phyloP scores from a whole-genome alignment of 2,888 invertebrate species.

The Heteropelma amictum region DNA sequence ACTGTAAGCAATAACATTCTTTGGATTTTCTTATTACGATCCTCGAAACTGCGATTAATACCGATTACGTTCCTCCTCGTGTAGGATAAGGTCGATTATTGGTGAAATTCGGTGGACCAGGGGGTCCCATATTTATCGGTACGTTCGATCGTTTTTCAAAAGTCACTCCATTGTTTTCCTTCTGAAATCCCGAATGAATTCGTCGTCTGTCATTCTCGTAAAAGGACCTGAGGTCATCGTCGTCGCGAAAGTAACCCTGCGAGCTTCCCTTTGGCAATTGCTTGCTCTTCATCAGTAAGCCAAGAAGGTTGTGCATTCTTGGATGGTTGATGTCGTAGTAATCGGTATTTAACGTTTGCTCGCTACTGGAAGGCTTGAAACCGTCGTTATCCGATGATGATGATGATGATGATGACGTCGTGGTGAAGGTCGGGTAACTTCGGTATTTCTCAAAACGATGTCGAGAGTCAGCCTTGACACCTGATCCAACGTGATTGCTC shows the following conservation, averaged over 20 bases:
- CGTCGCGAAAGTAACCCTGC: constrained; percentile 61
- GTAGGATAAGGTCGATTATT: constrained; percentile 21
- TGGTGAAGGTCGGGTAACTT: constrained; percentile 65
- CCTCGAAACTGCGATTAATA: no score
- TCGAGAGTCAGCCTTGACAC: constrained; percentile 42
- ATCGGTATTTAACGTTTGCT: constrained; percentile 58
- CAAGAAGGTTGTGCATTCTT: constrained; percentile 72
- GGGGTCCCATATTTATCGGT: constrained; percentile 41
- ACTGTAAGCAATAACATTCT: constrained; percentile 23
- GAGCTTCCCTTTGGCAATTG: constrained; percentile 67
- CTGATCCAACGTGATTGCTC: constrained; percentile 56
- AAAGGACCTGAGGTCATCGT: constrained; percentile 62
- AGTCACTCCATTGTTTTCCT: constrained; percentile 61
- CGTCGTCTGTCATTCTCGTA: constrained; percentile 66
- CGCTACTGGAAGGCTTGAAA: constrained; percentile 52
- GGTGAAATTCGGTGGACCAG: not conserved
- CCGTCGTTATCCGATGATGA: constrained; percentile 55
- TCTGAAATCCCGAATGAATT: constrained; percentile 62
- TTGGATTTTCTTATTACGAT: constrained; percentile 23
- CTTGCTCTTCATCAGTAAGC: constrained; percentile 74
- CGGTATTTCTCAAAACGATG: constrained; percentile 57
- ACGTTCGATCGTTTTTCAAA: constrained; percentile 65
- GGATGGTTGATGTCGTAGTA: constrained; percentile 69
- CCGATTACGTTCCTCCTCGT: not conserved
- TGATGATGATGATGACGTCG: no score